Evolutionary conservation across 2,888 invertebrate species (phyloP), one percentile per base, ranked within the genome.

Genomic region (Odontothrips loti): DNA sequence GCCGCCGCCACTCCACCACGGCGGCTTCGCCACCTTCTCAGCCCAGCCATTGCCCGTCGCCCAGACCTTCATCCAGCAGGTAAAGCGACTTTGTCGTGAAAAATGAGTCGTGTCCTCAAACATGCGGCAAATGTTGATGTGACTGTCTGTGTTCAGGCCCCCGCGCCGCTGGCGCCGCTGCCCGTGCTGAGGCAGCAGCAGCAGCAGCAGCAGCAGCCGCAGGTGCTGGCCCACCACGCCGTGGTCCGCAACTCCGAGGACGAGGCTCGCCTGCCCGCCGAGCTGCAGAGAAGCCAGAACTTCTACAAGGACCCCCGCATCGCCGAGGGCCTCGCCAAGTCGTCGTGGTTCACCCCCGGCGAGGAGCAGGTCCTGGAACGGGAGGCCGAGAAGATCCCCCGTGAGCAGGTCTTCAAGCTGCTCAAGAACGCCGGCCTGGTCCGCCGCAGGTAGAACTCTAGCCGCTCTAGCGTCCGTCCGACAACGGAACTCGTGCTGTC

Each of bases 251-350:
- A 94, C 85, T 91, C 94, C 0, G 91, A 91, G 0, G 90, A 91
- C 85, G 95, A 95, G 85, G 90, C 94, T 0, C 89, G 91, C 80
- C 88, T 95, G n/a, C 94, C 95, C 0, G 88, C 90, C 0, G 91
- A 93, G 82, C 87, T 94, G 47, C 87, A 90, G 80, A 43, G 34
- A 6, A 43, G 68, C 68, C 93, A 93, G 86, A 89, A 91, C 43
- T 95, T 95, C 87, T 95, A 94, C 86, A 94, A 93, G 85, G 92
- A 95, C 87, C 95, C 95, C 0, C 87, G 89, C 1, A 90, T 94
- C 17, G 95, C 93, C 10, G 91, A 91, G 10, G 92, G 91, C 0
- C 88, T 95, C 15, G 95, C 95, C 0, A 92, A 92, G 85, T 94
- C 93, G 84, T 94, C 95, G 0, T 94, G 94, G 93, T 85, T 85